Percentiles rank a stretch among this genome's conserved stretches.
Evolutionary conservation across 2,113 vertebrate species (phyloP).

Genomic region (Rhinolophus ferrumequinum): DNA sequence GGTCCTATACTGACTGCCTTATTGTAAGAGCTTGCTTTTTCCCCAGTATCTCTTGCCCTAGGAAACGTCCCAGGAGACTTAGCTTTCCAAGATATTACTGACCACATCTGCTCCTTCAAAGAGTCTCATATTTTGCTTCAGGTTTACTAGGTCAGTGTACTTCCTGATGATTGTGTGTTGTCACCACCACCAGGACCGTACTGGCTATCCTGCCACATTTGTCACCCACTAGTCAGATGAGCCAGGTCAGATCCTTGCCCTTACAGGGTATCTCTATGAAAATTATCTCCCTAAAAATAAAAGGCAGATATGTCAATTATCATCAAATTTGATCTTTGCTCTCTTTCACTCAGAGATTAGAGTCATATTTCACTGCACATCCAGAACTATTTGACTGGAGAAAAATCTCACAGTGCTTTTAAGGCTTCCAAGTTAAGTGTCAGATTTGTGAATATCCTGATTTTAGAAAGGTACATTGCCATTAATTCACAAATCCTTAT

Average conservation of each 20-base stretch:
- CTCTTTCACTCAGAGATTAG: conserved; percentile 11
- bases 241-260: not conserved
- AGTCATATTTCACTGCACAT: not conserved
- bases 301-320: not conserved
- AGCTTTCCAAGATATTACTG: not conserved
- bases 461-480: not conserved
- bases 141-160: not conserved
- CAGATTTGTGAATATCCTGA: not conserved
- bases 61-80: not conserved
- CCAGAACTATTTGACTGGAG: not conserved
- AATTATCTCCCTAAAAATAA: not conserved
- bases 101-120: not conserved
- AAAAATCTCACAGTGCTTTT: not conserved
- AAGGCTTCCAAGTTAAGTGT: conserved; percentile 1
- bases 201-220: not conserved
- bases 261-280: not conserved
- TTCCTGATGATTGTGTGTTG: not conserved
- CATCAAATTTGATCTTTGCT: not conserved
- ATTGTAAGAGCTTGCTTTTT: not conserved
- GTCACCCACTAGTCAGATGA: not conserved
- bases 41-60: not conserved
- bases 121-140: not conserved
- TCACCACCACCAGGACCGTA: not conserved
- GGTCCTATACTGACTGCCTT: not conserved
- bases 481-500: not conserved